Conservation (phyloP, 2,113 vertebrate species). For the Oreotrochilus melanogaster region DNA sequence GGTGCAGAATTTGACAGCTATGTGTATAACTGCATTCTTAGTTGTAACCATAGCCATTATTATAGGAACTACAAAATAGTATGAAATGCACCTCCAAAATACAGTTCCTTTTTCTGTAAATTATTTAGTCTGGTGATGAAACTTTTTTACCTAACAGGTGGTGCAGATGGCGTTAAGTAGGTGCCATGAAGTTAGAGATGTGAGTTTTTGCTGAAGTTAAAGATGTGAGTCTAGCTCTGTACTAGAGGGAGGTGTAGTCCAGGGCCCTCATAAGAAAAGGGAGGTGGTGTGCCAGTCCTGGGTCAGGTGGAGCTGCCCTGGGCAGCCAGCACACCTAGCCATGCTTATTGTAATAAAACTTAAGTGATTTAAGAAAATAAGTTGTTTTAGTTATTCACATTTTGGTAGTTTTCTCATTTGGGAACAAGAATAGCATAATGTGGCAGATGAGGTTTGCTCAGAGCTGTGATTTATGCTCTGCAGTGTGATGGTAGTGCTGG, state of each 20-base stretch:
- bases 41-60: not conserved
- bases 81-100: not conserved
- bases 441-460: not conserved
- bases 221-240: rapidly evolving
- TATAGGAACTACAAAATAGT: not conserved
- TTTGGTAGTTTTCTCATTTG: not conserved
- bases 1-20: not conserved
- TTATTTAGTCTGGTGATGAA: not conserved
- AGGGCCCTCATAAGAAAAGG: not conserved
- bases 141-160: not conserved
- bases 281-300: not conserved
- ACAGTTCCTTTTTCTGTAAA: not conserved
- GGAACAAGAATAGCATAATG: not conserved
- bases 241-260: not conserved
- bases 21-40: not conserved
- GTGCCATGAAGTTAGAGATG: not conserved
- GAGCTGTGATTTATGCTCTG: not conserved
- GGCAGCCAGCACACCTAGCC: rapidly evolving
- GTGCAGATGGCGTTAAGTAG: not conserved
- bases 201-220: not conserved
- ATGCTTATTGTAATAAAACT: not conserved
- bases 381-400: not conserved
- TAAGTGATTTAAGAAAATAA: not conserved
- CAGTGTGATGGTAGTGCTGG: not conserved
- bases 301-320: not conserved